phyloP scores from a whole-genome alignment of 1,140 invertebrate species.

The Drosophila lowei region DNA sequence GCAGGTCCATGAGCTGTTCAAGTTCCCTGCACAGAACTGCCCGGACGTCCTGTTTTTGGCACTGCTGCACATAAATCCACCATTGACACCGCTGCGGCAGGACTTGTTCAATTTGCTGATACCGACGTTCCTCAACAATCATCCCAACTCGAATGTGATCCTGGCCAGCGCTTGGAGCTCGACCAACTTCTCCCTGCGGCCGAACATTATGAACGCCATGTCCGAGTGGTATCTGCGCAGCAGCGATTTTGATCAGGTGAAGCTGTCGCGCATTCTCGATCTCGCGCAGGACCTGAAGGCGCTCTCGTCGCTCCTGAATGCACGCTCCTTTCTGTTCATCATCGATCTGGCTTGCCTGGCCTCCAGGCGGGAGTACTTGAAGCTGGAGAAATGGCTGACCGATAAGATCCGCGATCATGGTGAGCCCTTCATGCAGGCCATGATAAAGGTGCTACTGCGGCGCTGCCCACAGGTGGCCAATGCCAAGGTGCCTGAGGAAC shows the following conservation, averaged over 20 bases:
- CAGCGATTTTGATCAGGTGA: slow-evolving; percentile 93
- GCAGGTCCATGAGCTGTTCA: slow-evolving; percentile 95
- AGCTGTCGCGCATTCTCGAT: slow-evolving; percentile 96
- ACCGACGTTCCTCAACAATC: slow-evolving; percentile 96
- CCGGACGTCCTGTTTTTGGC: slow-evolving; percentile 96
- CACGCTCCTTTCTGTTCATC: slow-evolving; percentile 96
- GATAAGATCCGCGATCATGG: slow-evolving; percentile 98
- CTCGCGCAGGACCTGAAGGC: slow-evolving; percentile 99
- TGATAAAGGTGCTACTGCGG: slow-evolving; percentile 93
- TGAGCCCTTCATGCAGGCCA: slow-evolving; percentile 92
- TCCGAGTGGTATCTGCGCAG: slow-evolving; percentile 97
- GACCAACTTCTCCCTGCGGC: slow-evolving; percentile 89
- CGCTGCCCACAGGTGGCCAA: slow-evolving; percentile 93
- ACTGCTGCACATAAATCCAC: slow-evolving; percentile 92
- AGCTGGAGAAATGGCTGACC: slow-evolving; percentile 98
- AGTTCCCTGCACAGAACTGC: slow-evolving; percentile 95
- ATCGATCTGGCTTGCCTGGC: slow-evolving; percentile 99
- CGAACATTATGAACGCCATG: slow-evolving; percentile 97
- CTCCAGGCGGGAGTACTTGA: slow-evolving; percentile 97
- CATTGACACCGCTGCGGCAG: slow-evolving; percentile 90
- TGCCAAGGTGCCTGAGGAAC: slow-evolving; percentile 90
- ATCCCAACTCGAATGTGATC: slow-evolving; percentile 96
- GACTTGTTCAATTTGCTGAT: slow-evolving; percentile 93
- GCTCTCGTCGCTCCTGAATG: slow-evolving; percentile 95
- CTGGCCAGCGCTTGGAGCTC: slow-evolving; percentile 97